These are phyloP conservation scores for Cephus nigrinus DNA, from an alignment of 2,888 invertebrate genomes.

Conservation along the genomic window DNA sequence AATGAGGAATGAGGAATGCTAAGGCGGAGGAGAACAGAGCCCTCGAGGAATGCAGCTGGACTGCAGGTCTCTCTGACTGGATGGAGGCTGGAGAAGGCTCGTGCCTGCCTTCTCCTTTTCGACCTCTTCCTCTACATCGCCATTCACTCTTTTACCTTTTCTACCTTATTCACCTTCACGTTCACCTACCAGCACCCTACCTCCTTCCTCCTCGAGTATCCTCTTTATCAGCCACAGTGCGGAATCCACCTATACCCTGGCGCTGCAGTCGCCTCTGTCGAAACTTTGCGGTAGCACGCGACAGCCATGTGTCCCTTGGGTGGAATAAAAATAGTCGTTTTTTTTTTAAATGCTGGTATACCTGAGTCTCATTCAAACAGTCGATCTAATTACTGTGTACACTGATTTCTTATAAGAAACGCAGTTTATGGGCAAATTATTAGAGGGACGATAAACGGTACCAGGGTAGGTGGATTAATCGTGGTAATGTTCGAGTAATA, in stretches of 20 bases:
- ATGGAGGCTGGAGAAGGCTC: neutral
- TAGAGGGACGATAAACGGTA: neutral
- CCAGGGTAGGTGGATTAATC: slow-evolving; percentile 31
- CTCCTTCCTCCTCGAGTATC: neutral
- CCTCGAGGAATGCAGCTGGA: slow-evolving; percentile 24
- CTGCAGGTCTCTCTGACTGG: slow-evolving; percentile 9
- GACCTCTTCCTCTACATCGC: neutral
- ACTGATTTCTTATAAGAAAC: neutral
- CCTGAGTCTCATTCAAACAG: no score
- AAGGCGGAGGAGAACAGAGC: slow-evolving; percentile 18
- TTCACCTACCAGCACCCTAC: neutral
- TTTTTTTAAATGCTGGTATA: no score
- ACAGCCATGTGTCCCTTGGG: neutral
- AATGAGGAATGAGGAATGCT: slow-evolving; percentile 18
- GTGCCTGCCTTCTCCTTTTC: neutral
- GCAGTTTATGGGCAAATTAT: neutral
- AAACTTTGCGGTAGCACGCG: neutral
- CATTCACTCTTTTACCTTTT: neutral
- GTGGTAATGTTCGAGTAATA: slow-evolving; percentile 33
- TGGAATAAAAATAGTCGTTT: neutral
- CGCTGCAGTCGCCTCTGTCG: neutral
- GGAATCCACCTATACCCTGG: neutral
- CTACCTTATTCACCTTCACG: neutral
- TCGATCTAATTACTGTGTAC: neutral
- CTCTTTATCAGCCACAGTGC: neutral